Conservation (phyloP, 1,140 invertebrate genomes). For the Cydia pomonella region DNA sequence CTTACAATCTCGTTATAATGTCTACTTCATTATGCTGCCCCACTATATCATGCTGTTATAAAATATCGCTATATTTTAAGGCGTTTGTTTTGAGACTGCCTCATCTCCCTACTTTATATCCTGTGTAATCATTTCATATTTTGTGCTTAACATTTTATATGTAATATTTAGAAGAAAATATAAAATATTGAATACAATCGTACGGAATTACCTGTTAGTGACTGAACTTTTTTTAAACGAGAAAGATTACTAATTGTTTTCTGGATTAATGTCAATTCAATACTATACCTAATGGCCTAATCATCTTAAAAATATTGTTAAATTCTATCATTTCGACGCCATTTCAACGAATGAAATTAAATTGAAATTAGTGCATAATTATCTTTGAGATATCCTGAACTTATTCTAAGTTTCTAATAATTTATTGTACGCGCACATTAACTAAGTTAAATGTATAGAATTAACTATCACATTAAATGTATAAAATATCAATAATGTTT, state of each 20-base stretch:
- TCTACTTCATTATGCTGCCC: constrained; percentile 7
- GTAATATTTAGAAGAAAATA: not conserved
- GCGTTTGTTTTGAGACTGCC: constrained; percentile 17
- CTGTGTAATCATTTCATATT: not conserved
- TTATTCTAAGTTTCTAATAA: not conserved
- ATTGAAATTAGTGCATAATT: not conserved
- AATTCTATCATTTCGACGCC: not conserved
- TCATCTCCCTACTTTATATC: constrained; percentile 17
- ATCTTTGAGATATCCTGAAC: not conserved
- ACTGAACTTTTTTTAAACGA: no score
- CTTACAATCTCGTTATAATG: constrained; percentile 20
- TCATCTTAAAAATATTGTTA: not conserved
- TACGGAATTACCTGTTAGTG: no score
- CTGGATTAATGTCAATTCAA: no score
- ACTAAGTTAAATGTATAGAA: no score
- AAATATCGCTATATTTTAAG: constrained; percentile 24
- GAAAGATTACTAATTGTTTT: no score
- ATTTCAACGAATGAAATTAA: not conserved
- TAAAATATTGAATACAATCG: not conserved
- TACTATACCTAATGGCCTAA: no score
- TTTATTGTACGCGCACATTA: no score
- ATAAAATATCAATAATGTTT: no score
- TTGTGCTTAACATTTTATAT: not conserved
- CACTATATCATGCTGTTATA: constrained; percentile 15
- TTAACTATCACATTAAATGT: no score